These are phyloP conservation scores for Rhombomys opimus DNA, from an alignment of 2,113 vertebrate species.

Conservation along the genomic window DNA sequence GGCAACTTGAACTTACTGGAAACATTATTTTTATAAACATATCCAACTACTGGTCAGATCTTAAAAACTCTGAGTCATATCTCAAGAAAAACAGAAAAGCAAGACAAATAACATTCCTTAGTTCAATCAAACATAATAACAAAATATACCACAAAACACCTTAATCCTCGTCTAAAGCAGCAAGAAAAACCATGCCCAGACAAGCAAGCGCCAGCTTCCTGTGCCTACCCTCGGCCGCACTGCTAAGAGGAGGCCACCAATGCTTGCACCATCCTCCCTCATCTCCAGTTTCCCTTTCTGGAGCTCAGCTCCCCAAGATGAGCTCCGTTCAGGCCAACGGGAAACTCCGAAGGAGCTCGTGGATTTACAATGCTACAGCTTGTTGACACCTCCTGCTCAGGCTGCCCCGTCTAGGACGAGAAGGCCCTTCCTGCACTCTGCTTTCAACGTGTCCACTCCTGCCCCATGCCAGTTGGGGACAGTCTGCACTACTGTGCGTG, in stretches of 20 bases:
- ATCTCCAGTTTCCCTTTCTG: neutral
- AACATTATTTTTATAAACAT: conserved; percentile 43
- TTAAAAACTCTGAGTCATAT: neutral
- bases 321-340: neutral
- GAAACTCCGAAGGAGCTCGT: neutral
- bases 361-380: neutral
- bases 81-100: conserved; percentile 40
- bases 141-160: neutral
- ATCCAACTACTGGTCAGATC: conserved; percentile 33
- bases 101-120: neutral
- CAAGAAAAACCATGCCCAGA: neutral
- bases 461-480: neutral
- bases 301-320: neutral
- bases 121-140: neutral
- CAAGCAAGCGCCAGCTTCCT: neutral
- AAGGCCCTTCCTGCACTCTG: neutral
- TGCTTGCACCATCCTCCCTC: neutral
- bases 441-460: neutral
- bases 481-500: no score
- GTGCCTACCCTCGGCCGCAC: neutral
- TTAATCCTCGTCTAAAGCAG: neutral
- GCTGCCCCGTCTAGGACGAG: neutral
- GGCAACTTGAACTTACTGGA: conserved; percentile 59
- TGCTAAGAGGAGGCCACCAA: neutral
- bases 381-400: neutral